Evolutionary conservation across 2,797 vertebrate genomes (phyloP).

Genomic region (Dromococcyx pavoninus): DNA sequence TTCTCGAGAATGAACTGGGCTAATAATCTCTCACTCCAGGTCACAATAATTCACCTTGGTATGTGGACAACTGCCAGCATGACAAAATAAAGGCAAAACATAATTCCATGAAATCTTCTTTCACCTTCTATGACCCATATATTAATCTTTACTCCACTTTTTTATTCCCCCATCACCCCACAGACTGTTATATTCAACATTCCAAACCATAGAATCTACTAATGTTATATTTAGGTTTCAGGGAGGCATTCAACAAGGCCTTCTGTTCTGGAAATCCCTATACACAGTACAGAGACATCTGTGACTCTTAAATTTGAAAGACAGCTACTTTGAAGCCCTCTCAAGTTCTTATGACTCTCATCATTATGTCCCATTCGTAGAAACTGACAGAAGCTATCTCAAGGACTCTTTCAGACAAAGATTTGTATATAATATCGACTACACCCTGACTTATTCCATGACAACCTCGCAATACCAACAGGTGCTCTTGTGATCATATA

Average conservation of each 20-base stretch:
- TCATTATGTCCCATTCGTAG: rapidly evolving
- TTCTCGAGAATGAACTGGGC: background rate
- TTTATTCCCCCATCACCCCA: rapidly evolving
- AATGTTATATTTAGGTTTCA: background rate
- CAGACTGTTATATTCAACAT: background rate
- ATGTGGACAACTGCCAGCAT: background rate
- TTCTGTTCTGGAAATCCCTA: background rate
- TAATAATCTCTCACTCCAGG: background rate
- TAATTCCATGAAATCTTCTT: background rate
- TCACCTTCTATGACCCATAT: background rate
- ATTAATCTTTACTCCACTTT: background rate
- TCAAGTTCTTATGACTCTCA: background rate
- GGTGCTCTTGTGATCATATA: rapidly evolving
- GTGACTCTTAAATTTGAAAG: background rate
- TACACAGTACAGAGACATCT: background rate
- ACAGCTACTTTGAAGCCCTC: background rate
- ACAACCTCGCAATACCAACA: background rate
- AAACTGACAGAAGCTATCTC: background rate
- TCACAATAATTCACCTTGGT: background rate
- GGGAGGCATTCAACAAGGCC: background rate
- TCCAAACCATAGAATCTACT: background rate
- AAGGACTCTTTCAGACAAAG: background rate
- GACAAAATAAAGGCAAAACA: background rate
- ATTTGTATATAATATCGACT: background rate
- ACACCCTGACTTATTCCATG: background rate